phyloP scores from a whole-genome alignment of 2,113 vertebrate genomes.

The Sus scrofa region T2T-Sscrofa CM000820.6:92295001-92295500 shows the following conservation, averaged over 20 bases:
- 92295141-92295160: constrained; percentile 60
- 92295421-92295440: not conserved
- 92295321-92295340: not conserved
- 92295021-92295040: constrained; percentile 76
- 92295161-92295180: constrained; percentile 32
- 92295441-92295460: not conserved
- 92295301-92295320: constrained; percentile 54
- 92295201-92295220: constrained; percentile 53
- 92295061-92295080: constrained; percentile 81
- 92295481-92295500: not conserved
- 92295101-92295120: constrained; percentile 75
- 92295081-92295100: constrained; percentile 78
- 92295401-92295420: not conserved
- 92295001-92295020: constrained; percentile 80
- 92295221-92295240: constrained; percentile 54
- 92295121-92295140: constrained; percentile 80
- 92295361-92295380: not conserved
- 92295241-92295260: constrained; percentile 25
- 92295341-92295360: not conserved
- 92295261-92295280: constrained; percentile 48
- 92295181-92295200: constrained; percentile 64
- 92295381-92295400: not conserved
- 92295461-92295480: constrained; percentile 7
- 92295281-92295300: constrained; percentile 23
- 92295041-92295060: constrained; percentile 77